Conservation (phyloP, 2,888 invertebrate species). For the Stenotaenia linearis region DNA sequence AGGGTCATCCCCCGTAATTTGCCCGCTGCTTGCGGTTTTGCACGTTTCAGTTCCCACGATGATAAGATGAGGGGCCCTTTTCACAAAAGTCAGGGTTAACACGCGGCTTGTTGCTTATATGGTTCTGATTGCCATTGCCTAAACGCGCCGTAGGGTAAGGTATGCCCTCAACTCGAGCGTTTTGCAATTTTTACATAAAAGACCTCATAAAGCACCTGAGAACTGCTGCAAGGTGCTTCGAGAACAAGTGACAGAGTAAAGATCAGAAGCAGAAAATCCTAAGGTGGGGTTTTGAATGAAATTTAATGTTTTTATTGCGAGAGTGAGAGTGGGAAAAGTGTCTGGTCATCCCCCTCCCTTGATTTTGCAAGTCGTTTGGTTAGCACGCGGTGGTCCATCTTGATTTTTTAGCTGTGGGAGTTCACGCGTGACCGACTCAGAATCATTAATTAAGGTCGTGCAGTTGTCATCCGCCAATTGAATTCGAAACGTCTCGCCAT, state of each 20-base stretch:
- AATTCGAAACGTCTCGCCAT: too few relatives aligned
- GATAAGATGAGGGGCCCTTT: constrained; percentile 4
- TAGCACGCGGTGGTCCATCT: background rate
- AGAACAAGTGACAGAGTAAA: too few relatives aligned
- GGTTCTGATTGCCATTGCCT: background rate
- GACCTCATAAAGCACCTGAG: background rate
- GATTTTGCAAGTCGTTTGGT: background rate
- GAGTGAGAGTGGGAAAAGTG: background rate
- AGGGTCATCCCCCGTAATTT: constrained; percentile 6
- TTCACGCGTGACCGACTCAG: background rate
- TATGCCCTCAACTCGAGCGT: background rate
- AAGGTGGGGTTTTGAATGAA: background rate
- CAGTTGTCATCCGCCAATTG: background rate
- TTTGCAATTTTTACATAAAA: background rate
- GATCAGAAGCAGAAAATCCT: background rate
- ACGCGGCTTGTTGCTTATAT: background rate
- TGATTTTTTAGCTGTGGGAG: background rate
- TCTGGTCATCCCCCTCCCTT: background rate
- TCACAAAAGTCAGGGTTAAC: background rate
- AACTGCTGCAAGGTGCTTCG: background rate
- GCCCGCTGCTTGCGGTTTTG: background rate
- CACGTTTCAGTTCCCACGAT: constrained; percentile 9
- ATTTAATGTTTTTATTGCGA: background rate
- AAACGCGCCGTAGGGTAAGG: background rate
- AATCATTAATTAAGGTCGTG: background rate